Base-by-base conservation (phyloP, 1,140 invertebrate species). In the Protaetia brevitarsis region DNA sequence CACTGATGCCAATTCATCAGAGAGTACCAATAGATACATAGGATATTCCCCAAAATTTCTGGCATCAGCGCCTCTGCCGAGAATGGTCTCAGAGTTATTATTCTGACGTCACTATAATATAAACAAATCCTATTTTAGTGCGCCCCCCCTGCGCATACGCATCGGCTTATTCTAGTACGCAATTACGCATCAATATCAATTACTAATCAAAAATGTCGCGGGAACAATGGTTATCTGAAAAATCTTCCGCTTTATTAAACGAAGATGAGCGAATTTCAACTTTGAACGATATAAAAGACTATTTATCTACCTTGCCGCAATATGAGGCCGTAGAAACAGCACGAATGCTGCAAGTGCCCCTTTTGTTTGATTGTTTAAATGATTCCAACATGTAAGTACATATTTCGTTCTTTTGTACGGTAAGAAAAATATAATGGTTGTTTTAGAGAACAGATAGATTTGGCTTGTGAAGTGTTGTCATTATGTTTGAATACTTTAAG, bases 401-500 rank as follows among this genome's bases (percentile, higher is more conserved):
- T 68, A 68, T 68, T 57, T 64, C 66, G 21, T 8, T 41, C 45
- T 64, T 69, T 34, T 3, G 1, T 23, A 7, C 19, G 0, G 11
- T 19, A n/a, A n/a, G n/a, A n/a, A n/a, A n/a, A n/a, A 56, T 11
- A 8, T 11, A 56, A 34, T 1, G 2, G 3, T 13, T 36, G 3
- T 76, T 78, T 74, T 66, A 85, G 84, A 60, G 73, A 80, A 68
- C 79, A 84, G 70, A 72, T 82, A 2, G 79, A 83, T 65, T 72
- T 86, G 63, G 80, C 84, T n/a, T 83, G 82, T 69, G 85, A 87
- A 71, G 81, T 87, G 8, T 69, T 88, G 10, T 77, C 82, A 34
- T 69, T 82, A 63, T 86, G 83, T 71, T 81, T 87, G 72, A 75
- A 82, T 2, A 83, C 83, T 66, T 79, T 87, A 69, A 70, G 76